phyloP scores from a whole-genome alignment of 2,888 invertebrate species.

The Syrphus vitripennis region DNA sequence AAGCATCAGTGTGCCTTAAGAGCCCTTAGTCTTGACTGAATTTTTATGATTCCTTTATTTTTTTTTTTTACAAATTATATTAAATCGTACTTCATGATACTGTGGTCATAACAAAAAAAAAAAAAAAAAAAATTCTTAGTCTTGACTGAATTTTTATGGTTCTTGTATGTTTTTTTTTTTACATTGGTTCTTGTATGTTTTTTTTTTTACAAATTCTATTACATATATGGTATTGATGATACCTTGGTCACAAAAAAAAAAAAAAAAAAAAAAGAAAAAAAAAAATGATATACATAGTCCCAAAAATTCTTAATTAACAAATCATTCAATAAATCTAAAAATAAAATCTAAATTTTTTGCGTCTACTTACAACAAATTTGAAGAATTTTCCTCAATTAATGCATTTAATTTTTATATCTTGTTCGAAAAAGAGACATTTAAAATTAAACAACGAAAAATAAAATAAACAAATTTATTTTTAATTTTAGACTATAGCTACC shows the following conservation, averaged over 20 bases:
- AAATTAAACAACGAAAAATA: conserved; percentile 11
- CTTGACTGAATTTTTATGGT: neutral
- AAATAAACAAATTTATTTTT: conserved; percentile 20
- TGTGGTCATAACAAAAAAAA: neutral
- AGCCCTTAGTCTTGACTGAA: neutral
- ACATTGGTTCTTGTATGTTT: no score
- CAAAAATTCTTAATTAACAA: conserved; percentile 12
- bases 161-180: no score
- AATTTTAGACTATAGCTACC: conserved; percentile 31
- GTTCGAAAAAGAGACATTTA: neutral
- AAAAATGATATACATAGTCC: neutral
- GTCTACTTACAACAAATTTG: neutral
- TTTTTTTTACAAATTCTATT: neutral
- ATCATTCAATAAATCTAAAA: neutral
- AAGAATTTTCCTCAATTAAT: neutral
- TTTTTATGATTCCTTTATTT: neutral
- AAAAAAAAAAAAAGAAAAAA: neutral
- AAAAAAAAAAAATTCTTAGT: neutral
- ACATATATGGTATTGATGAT: neutral
- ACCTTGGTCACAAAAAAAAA: neutral
- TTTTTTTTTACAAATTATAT: neutral
- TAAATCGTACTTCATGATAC: neutral
- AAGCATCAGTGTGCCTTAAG: neutral
- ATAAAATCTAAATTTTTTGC: neutral
- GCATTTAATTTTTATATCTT: conserved; percentile 21